Conservation (phyloP, 2,888 invertebrate species). For the Andrena camellia region DNA sequence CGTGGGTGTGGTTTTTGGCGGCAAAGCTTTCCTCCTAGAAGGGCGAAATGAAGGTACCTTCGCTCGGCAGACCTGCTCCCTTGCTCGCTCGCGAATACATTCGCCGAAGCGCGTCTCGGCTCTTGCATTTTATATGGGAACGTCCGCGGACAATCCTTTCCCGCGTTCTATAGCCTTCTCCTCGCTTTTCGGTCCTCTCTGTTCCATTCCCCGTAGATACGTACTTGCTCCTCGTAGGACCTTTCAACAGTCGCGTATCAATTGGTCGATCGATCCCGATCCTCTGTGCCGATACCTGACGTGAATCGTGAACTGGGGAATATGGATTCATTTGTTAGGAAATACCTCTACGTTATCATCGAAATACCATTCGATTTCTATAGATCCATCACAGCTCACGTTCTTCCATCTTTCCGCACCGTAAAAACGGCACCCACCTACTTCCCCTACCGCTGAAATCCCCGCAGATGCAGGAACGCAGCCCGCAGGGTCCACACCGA, state of each 20-base stretch:
- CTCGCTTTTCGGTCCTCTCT: constrained; percentile 12
- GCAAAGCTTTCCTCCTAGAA: constrained; percentile 50
- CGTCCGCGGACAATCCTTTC: constrained; percentile 20
- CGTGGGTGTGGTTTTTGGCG: constrained; percentile 71
- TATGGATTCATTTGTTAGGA: too few relatives aligned
- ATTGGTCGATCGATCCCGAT: constrained; percentile 27
- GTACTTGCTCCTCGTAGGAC: not conserved
- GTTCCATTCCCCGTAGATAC: not conserved
- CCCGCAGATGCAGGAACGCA: not conserved
- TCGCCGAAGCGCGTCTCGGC: constrained; percentile 6
- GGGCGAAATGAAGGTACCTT: constrained; percentile 25
- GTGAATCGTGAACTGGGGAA: too few relatives aligned
- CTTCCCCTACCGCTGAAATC: not conserved
- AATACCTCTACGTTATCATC: too few relatives aligned
- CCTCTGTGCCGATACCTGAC: too few relatives aligned
- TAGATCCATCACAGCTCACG: too few relatives aligned
- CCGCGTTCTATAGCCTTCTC: constrained; percentile 5
- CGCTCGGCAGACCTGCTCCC: not conserved
- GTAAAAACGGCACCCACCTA: too few relatives aligned
- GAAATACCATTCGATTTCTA: too few relatives aligned
- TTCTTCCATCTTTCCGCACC: too few relatives aligned
- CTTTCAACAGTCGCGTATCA: constrained; percentile 9
- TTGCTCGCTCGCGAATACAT: constrained; percentile 6
- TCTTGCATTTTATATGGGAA: constrained; percentile 57
- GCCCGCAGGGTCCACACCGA: not conserved